Percentiles rank a stretch among this genome's conserved stretches.
Evolutionary conservation across 2,113 vertebrate genomes (phyloP).

Genomic region (Pseudonaja textilis): DNA sequence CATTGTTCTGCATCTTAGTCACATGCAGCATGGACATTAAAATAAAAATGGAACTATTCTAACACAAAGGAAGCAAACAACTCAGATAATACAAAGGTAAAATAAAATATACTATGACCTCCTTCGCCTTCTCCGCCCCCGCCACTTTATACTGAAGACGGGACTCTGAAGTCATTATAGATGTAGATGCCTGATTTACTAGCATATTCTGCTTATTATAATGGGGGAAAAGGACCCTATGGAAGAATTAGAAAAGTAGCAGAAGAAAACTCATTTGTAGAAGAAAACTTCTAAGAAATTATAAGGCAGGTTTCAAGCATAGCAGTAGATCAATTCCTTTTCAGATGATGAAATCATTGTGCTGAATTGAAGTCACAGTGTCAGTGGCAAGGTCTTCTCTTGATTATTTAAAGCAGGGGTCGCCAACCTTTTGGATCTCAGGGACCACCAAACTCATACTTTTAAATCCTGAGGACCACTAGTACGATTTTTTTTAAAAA

Average conservation of each 20-base stretch:
- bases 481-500: too few relatives aligned
- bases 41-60: neutral
- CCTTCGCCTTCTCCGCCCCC: neutral
- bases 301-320: neutral
- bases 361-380: neutral
- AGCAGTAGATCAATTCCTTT: fast-evolving
- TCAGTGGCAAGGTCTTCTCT: neutral
- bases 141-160: neutral
- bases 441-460: too few relatives aligned
- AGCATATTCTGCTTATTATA: neutral
- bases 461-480: too few relatives aligned
- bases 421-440: too few relatives aligned
- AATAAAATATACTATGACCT: neutral
- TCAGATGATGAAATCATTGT: neutral
- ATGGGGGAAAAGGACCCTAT: neutral
- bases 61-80: neutral
- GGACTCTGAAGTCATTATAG: fast-evolving
- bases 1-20: neutral
- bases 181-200: neutral
- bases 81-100: neutral
- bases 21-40: neutral
- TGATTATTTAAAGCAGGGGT: neutral
- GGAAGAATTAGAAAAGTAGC: neutral
- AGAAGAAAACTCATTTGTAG: neutral
- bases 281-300: neutral